Conservation (phyloP, 2,888 invertebrate species). For the Eulithis prunata region DNA sequence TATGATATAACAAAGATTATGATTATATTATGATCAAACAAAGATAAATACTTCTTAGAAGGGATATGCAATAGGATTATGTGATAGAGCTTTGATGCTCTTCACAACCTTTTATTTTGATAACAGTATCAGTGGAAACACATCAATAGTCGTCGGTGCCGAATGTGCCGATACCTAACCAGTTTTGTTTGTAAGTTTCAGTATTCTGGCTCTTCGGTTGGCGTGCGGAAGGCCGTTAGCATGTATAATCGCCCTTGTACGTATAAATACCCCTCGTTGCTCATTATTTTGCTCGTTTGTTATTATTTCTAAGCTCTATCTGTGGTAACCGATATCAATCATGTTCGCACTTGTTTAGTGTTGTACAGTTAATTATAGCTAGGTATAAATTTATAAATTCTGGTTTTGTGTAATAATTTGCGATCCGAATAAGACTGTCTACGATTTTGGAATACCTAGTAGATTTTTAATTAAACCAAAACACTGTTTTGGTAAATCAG, state of each 20-base stretch:
- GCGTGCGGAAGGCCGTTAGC: constrained; percentile 64
- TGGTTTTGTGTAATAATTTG: too few species aligned
- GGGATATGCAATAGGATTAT: too few species aligned
- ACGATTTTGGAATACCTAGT: too few species aligned
- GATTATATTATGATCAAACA: too few species aligned
- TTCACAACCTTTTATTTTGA: too few species aligned
- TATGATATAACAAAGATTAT: too few species aligned
- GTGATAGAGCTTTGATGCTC: too few species aligned
- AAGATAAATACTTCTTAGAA: too few species aligned
- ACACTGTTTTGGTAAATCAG: too few species aligned
- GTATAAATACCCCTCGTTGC: constrained; percentile 62
- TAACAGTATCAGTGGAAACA: too few species aligned
- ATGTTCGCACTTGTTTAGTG: constrained; percentile 40
- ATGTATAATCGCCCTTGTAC: constrained; percentile 65
- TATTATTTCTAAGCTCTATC: constrained; percentile 42
- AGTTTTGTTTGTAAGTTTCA: constrained; percentile 25
- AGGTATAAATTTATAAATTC: neutral
- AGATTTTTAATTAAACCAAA: too few species aligned
- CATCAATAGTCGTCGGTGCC: neutral
- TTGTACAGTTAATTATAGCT: constrained; percentile 11
- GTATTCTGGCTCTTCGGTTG: constrained; percentile 44
- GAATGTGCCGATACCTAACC: neutral
- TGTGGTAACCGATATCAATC: constrained; percentile 38
- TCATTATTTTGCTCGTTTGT: constrained; percentile 65
- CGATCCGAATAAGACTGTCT: too few species aligned